Evolutionary conservation across 1,140 invertebrate genomes (phyloP).

Genomic region (Sitobion miscanthi): DNA sequence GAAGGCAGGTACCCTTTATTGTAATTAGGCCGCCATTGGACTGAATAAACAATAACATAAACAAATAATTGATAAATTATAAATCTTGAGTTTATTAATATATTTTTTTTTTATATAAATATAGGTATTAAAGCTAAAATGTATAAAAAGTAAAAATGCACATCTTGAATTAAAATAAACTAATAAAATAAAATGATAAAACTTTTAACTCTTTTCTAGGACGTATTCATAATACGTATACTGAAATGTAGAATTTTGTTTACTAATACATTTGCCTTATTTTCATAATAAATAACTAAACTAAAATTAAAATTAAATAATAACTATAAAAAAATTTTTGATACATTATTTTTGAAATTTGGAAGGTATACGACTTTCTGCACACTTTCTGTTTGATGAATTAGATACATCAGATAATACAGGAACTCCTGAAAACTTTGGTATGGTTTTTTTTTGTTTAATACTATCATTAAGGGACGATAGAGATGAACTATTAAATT

Average conservation of each 20-base stretch:
- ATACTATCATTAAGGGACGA: neutral
- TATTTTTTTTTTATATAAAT: neutral
- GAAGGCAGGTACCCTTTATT: no score
- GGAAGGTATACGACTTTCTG: slow-evolving; percentile 45
- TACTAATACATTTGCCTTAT: neutral
- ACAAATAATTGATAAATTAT: neutral
- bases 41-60: neutral
- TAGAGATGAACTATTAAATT: slow-evolving; percentile 2
- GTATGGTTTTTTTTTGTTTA: slow-evolving; percentile 36
- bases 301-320: neutral
- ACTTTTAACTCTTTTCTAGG: neutral
- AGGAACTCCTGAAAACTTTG: neutral
- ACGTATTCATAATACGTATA: neutral
- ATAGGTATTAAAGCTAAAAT: neutral
- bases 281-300: neutral
- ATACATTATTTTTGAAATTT: slow-evolving; percentile 39
- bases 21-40: no score
- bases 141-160: neutral
- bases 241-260: neutral
- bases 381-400: slow-evolving; percentile 25
- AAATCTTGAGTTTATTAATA: neutral
- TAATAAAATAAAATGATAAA: neutral
- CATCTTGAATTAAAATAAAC: neutral
- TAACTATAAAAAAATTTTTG: neutral
- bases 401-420: slow-evolving; percentile 48